Evolutionary conservation across 2,797 vertebrate genomes (phyloP).

Genomic region (Limnodromus scolopaceus): DNA sequence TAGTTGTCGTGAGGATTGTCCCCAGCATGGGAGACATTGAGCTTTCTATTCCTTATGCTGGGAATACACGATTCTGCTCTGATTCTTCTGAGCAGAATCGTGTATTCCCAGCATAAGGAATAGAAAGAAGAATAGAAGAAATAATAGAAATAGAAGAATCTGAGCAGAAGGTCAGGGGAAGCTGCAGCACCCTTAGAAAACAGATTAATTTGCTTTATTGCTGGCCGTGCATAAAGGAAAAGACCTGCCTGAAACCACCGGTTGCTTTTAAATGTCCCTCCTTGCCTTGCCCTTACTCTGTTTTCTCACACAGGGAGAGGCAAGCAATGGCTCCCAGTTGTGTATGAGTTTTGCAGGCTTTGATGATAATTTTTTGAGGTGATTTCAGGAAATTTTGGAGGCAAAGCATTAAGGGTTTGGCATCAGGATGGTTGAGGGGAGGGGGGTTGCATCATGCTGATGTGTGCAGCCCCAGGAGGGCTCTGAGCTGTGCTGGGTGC

Average conservation of each 20-base stretch:
- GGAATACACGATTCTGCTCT: rapidly evolving
- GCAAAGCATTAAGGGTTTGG: background rate
- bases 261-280: background rate
- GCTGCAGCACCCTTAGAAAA: background rate
- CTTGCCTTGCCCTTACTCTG: rapidly evolving
- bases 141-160: no score
- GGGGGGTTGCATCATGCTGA: rapidly evolving
- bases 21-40: rapidly evolving
- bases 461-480: background rate
- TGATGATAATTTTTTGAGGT: rapidly evolving
- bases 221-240: background rate
- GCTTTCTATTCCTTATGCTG: background rate
- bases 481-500: background rate
- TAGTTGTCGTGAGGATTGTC: background rate
- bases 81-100: no score
- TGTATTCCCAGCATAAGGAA: no score
- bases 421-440: no score
- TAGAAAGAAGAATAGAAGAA: no score
- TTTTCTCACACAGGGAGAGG: rapidly evolving
- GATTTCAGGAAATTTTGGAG: background rate
- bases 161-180: no score
- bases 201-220: background rate
- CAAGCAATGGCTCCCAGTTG: rapidly evolving
- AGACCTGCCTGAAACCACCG: background rate
- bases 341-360: rapidly evolving